Evolutionary conservation across 1,140 invertebrate genomes (phyloP).

Genomic region (Nomia melanderi): DNA sequence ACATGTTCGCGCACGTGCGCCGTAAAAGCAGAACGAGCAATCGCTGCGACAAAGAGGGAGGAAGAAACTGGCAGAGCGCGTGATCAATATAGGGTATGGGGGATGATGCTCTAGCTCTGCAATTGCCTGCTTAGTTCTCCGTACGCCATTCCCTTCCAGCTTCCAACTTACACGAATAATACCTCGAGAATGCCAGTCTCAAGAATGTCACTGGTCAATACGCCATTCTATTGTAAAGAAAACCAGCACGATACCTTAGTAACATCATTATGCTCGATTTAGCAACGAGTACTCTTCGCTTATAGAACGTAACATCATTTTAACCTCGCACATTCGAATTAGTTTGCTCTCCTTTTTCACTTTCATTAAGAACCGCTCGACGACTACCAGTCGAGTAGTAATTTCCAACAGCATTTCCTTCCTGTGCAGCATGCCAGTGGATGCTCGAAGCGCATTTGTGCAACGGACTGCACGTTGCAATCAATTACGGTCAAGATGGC

Average conservation of each 20-base stretch:
- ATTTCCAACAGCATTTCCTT: not conserved
- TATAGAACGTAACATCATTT: too few species aligned
- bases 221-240: not conserved
- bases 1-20: conserved; percentile 25
- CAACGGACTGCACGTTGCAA: not conserved
- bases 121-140: conserved; percentile 28
- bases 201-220: not conserved
- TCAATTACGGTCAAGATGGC: conserved; percentile 23
- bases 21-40: conserved; percentile 19
- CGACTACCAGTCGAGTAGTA: not conserved
- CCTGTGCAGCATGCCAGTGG: not conserved
- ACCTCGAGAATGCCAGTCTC: not conserved
- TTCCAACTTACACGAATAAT: conserved; percentile 21
- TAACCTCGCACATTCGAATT: not conserved
- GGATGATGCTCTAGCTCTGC: conserved; percentile 40
- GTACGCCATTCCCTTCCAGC: not conserved
- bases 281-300: too few species aligned
- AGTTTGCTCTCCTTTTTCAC: too few species aligned
- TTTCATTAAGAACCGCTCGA: too few species aligned
- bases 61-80: conserved; percentile 29
- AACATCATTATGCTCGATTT: too few species aligned
- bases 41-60: conserved; percentile 16
- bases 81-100: conserved; percentile 57
- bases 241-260: too few species aligned
- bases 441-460: not conserved